Evolutionary conservation across 2,888 invertebrate species (phyloP), one percentile per base, ranked within the genome.

Genomic region (Acanthacorydalis orientalis): DNA sequence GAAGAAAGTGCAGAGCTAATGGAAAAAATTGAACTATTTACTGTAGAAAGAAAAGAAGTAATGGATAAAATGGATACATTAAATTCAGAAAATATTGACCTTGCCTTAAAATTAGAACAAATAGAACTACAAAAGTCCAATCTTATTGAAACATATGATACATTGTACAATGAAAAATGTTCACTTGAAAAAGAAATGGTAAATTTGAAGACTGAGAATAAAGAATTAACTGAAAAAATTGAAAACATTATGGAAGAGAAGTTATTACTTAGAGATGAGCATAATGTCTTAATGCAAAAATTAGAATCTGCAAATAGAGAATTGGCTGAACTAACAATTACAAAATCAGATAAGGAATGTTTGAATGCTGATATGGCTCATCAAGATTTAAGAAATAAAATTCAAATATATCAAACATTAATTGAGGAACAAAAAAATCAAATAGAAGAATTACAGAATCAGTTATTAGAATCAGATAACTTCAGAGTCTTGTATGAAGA

Each of bases 21-120:
- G 53, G 72, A 73, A 51, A 80, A 76, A 64, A 77, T 83, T 50
- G 78, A 83, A 58, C 62, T 80, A 31, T 80, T 80, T 53, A 77
- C 76, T 0, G 73, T 71, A 51, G 83, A 83, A 64, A 69, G 79
- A 37, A 71, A 79, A 53, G 80, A 80, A 63, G 77, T 81, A 1
- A 73, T 79, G 64, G 77, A 77, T 51, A 81, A 78, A 65, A 74
- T 80, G 72, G 77, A 73, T 60, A 69, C 67, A 52, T 62, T 79
- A n/a, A 72, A 65, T 49, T 57, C 64, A 9, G 80, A 81, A 65
- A 78, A 80, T 61, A 70, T 73, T 50, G 63, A 70, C 33, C 62
- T 78, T 43, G 63, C 66, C 38, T 55, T 68, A 46, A 68, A 69
- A 57, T 65, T 77, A 42, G 64, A 68, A 43, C 69, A 73, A 51